Conservation (phyloP, 1,140 invertebrate genomes). For the Agrypnia vestita region DNA sequence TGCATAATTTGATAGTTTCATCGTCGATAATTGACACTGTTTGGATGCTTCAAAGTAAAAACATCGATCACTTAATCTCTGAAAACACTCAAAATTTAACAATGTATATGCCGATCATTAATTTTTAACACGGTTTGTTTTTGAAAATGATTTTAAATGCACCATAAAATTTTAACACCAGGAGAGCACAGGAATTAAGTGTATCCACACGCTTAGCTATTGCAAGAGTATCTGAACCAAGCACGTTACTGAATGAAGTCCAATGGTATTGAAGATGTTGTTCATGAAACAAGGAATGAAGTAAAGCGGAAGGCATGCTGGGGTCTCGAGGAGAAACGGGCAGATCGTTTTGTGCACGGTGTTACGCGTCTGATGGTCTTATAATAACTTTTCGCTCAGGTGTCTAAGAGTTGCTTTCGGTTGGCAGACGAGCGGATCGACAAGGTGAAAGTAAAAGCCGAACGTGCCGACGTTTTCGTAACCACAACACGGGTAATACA, state of each 20-base stretch:
- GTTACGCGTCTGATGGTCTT: neutral
- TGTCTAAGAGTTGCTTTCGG: neutral
- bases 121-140: no score
- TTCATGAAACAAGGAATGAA: conserved; percentile 18
- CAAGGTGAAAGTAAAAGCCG: conserved; percentile 60
- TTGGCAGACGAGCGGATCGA: conserved; percentile 29
- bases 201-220: conserved; percentile 36
- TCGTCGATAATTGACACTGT: conserved; percentile 23
- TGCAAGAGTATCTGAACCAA: conserved; percentile 37
- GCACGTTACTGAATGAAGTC: conserved; percentile 18
- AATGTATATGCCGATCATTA: no score
- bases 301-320: neutral
- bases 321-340: neutral
- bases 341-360: neutral
- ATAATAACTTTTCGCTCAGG: conserved; percentile 17
- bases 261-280: conserved; percentile 7
- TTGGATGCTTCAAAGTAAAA: neutral
- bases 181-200: neutral
- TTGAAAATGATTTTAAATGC: no score
- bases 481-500: conserved; percentile 7
- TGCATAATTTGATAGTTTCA: conserved; percentile 54
- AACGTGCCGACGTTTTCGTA: conserved; percentile 52
- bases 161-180: neutral
- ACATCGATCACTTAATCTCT: neutral
- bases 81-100: neutral